These are phyloP conservation scores for Dryococelus australis DNA, from an alignment of 2,888 invertebrate genomes.

Conservation along the genomic window DNA sequence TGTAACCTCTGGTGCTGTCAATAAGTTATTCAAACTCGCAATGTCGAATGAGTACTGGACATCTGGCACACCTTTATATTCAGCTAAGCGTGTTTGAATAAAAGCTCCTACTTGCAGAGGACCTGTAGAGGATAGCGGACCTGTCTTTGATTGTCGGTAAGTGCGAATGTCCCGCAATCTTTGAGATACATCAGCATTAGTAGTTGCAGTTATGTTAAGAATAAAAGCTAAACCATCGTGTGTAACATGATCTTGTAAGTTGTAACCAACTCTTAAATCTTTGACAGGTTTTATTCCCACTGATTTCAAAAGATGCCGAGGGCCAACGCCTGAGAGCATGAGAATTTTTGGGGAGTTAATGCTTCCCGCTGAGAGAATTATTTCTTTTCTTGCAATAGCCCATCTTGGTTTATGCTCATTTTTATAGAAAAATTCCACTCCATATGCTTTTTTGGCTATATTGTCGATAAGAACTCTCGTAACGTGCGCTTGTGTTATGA, in stretches of 20 bases:
- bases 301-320: slow-evolving; percentile 62
- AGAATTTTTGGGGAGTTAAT: slow-evolving; percentile 70
- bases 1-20: slow-evolving; percentile 64
- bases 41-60: slow-evolving; percentile 73
- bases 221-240: slow-evolving; percentile 65
- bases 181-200: slow-evolving; percentile 44
- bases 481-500: slow-evolving; percentile 63
- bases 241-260: slow-evolving; percentile 73
- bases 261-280: slow-evolving; percentile 66
- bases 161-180: slow-evolving; percentile 48
- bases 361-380: slow-evolving; percentile 66
- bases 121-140: slow-evolving; percentile 48
- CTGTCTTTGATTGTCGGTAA: slow-evolving; percentile 47
- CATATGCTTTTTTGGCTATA: slow-evolving; percentile 61
- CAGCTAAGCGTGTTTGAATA: slow-evolving; percentile 64
- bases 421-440: slow-evolving; percentile 59
- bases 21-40: slow-evolving; percentile 64
- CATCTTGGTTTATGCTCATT: slow-evolving; percentile 44
- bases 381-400: slow-evolving; percentile 66
- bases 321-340: slow-evolving; percentile 73
- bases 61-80: slow-evolving; percentile 63
- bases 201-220: slow-evolving; percentile 55
- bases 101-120: slow-evolving; percentile 61
- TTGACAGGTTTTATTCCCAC: slow-evolving; percentile 65
- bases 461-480: slow-evolving; percentile 67